Conservation (phyloP, 1,140 invertebrate species). For the Choristoneura fumiferana region DNA sequence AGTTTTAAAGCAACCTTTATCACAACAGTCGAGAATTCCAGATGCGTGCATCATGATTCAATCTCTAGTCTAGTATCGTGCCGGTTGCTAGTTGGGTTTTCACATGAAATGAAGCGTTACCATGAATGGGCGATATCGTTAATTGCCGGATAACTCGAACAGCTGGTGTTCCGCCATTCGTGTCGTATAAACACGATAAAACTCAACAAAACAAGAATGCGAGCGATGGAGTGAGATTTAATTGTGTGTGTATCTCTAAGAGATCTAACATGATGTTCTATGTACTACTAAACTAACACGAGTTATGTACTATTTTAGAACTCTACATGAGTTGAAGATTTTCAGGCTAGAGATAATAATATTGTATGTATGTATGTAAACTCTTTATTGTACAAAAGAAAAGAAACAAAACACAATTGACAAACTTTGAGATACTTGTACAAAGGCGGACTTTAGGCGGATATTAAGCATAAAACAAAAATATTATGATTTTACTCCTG, state of each 20-base stretch:
- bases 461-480: too few relatives aligned
- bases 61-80: constrained; percentile 19
- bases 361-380: too few relatives aligned
- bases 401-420: too few relatives aligned
- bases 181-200: constrained; percentile 40
- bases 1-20: not conserved
- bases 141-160: constrained; percentile 53
- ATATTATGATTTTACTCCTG: too few relatives aligned
- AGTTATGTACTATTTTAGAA: too few relatives aligned
- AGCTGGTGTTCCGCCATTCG: constrained; percentile 56
- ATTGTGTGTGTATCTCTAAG: not conserved
- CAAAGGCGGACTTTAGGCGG: too few relatives aligned
- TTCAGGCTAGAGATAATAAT: too few relatives aligned
- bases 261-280: too few relatives aligned
- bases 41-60: constrained; percentile 17
- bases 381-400: too few relatives aligned
- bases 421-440: too few relatives aligned
- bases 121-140: constrained; percentile 55
- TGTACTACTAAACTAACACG: too few relatives aligned
- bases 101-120: constrained; percentile 40
- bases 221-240: not conserved
- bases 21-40: constrained; percentile 11
- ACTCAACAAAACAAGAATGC: constrained; percentile 12
- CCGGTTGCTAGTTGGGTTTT: constrained; percentile 28
- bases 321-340: too few relatives aligned